Evolutionary conservation across 2,888 invertebrate species (phyloP).

Genomic region (Heliconius hortense): DNA sequence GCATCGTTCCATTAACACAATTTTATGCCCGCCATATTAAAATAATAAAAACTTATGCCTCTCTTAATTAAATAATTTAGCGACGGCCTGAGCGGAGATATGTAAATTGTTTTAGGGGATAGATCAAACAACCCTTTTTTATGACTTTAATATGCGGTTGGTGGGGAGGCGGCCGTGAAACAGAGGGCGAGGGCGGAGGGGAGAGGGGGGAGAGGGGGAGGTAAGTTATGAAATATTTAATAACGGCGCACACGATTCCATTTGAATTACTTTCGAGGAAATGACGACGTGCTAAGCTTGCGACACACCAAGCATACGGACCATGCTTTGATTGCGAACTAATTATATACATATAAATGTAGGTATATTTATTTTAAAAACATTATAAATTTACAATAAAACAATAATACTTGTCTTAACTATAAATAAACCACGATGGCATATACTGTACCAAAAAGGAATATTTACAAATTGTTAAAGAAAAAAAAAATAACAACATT

Average conservation of each 20-base stretch:
- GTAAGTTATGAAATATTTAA: constrained; percentile 83
- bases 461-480: not conserved
- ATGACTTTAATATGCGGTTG: constrained; percentile 83
- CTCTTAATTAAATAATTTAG: constrained; percentile 84
- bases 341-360: not conserved
- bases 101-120: constrained; percentile 83
- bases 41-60: constrained; percentile 84
- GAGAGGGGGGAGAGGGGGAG: constrained; percentile 54
- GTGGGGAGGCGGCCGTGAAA: constrained; percentile 59
- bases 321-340: not conserved
- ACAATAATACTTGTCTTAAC: not conserved
- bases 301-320: constrained; percentile 56
- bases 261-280: constrained; percentile 82
- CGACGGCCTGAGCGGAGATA: constrained; percentile 80
- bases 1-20: constrained; percentile 80
- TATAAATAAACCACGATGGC: not conserved
- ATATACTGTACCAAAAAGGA: not conserved
- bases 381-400: not conserved
- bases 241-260: constrained; percentile 82
- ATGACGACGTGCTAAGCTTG: constrained; percentile 74
- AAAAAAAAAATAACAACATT: too few relatives aligned
- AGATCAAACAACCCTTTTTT: constrained; percentile 84
- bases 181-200: constrained; percentile 54
- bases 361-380: not conserved
- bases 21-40: constrained; percentile 81